phyloP scores from a whole-genome alignment of 92 coral and sea anemone species.

The Pocillopora meandrina region DNA sequence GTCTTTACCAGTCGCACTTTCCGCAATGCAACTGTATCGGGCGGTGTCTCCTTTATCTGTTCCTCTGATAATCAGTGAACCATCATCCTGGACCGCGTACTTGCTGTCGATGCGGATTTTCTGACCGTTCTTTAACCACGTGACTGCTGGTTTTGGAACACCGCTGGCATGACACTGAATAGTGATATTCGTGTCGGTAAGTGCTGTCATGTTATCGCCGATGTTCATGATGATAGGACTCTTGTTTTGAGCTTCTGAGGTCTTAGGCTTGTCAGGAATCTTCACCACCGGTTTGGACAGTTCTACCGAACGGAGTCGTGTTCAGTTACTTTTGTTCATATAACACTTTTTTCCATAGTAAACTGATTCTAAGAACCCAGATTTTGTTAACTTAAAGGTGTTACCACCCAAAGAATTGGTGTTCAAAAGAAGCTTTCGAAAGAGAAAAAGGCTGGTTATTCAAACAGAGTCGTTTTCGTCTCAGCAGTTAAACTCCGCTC shows the following conservation, averaged over 20 bases:
- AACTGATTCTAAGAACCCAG: no score
- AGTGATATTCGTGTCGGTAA: slow-evolving; percentile 52
- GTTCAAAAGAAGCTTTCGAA: no score
- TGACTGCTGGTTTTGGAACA: slow-evolving; percentile 55
- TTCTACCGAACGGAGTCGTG: slow-evolving; percentile 15
- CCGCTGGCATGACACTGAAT: slow-evolving; percentile 70
- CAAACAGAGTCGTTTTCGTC: no score
- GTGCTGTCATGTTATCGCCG: slow-evolving; percentile 63
- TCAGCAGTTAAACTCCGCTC: no score
- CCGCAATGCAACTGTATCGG: slow-evolving; percentile 52
- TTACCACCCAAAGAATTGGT: no score
- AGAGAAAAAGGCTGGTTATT: no score
- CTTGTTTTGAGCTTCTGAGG: slow-evolving; percentile 21
- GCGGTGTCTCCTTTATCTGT: slow-evolving; percentile 43
- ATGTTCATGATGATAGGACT: slow-evolving; percentile 42
- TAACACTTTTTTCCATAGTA: no score
- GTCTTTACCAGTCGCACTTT: slow-evolving; percentile 55
- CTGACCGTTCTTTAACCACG: slow-evolving; percentile 66
- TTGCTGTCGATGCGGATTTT: slow-evolving; percentile 36
- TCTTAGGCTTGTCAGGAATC: slow-evolving; percentile 40
- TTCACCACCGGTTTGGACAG: slow-evolving; percentile 46
- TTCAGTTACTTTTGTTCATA: no score
- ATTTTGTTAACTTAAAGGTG: no score
- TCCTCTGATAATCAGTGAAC: slow-evolving; percentile 46
- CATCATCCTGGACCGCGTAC: slow-evolving; percentile 48